Evolutionary conservation across 2,113 vertebrate species (phyloP).

Genomic region (Callithrix jacchus): DNA sequence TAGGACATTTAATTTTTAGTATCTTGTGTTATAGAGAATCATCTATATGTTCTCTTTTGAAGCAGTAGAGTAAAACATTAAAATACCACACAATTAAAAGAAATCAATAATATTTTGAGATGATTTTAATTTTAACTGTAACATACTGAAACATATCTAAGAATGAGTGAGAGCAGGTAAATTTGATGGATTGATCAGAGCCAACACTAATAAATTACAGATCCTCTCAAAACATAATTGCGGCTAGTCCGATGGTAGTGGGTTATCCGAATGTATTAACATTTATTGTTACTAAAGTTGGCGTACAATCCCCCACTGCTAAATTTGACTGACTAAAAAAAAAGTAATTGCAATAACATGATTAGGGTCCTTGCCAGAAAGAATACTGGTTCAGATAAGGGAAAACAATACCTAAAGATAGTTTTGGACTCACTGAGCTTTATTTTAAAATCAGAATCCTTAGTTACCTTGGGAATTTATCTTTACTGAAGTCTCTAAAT

Average conservation of each 20-base stretch:
- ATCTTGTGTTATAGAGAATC: neutral
- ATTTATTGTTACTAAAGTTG: no score
- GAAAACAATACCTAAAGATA: neutral
- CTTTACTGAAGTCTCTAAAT: neutral
- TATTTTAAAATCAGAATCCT: conserved; percentile 4
- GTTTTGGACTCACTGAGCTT: neutral
- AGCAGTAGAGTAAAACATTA: neutral
- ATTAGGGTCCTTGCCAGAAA: neutral
- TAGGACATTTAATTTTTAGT: neutral
- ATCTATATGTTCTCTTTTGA: neutral
- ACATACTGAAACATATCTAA: neutral
- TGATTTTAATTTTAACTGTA: neutral
- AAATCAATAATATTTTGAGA: neutral
- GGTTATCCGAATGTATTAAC: no score
- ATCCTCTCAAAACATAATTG: neutral
- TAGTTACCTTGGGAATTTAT: neutral
- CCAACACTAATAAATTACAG: neutral
- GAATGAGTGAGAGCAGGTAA: neutral
- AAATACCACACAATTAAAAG: neutral
- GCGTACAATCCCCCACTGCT: no score
- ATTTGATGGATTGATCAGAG: neutral
- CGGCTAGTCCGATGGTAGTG: no score
- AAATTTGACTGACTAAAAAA: no score
- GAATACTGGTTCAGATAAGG: neutral
- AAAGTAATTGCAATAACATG: neutral